These are phyloP conservation scores for Diadophis punctatus DNA, from an alignment of 2,113 vertebrate species.

Conservation along the genomic window DNA sequence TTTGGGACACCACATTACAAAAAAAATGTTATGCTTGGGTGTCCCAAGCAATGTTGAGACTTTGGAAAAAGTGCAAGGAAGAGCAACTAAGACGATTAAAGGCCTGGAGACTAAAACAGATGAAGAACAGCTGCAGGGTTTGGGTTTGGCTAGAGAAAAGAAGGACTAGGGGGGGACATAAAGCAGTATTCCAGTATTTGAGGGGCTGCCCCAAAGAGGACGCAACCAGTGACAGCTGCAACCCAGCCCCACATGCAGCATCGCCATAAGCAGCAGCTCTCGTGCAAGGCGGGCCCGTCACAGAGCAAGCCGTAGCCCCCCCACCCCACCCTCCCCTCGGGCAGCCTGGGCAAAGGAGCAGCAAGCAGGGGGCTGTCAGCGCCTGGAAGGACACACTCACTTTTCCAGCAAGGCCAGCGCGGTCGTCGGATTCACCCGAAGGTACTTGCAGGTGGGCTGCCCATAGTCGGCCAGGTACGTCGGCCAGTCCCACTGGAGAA, in stretches of 20 bases:
- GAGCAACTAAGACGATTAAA: too few relatives aligned
- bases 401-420: slow-evolving; percentile 91
- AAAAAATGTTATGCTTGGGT: too few relatives aligned
- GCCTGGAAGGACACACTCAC: slow-evolving; percentile 68
- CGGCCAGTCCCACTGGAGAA: slow-evolving; percentile 97
- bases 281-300: too few relatives aligned
- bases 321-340: not conserved
- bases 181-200: not conserved
- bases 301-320: too few relatives aligned
- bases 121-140: accelerated
- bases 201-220: not conserved
- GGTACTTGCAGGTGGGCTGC: slow-evolving; percentile 88
- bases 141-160: too few relatives aligned
- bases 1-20: too few relatives aligned
- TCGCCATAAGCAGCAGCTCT: not conserved
- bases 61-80: too few relatives aligned
- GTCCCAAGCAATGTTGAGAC: too few relatives aligned
- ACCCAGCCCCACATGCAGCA: not conserved
- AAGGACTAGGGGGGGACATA: too few relatives aligned
- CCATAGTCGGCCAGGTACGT: slow-evolving; percentile 94
- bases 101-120: too few relatives aligned
- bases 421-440: slow-evolving; percentile 88
- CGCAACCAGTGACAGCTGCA: not conserved
- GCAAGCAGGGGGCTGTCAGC: accelerated
- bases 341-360: accelerated